These are phyloP conservation scores for Temnopleurus reevesii DNA, from an alignment of 53 echinoderm and acorn worm genomes.

Conservation along the genomic window DNA sequence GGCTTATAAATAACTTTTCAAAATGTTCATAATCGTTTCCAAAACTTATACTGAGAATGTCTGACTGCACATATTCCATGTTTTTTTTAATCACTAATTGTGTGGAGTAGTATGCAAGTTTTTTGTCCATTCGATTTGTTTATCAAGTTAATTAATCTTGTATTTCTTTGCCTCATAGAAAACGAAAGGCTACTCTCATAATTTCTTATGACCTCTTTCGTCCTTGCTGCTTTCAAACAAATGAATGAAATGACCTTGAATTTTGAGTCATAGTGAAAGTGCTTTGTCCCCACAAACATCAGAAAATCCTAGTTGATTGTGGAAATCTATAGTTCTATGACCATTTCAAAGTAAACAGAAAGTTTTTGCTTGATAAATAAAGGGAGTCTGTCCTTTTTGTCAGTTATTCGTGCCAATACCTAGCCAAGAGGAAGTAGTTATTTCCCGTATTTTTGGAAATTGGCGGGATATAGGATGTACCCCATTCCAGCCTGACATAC, in stretches of 20 bases:
- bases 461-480: background rate
- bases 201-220: background rate
- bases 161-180: too few species aligned
- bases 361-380: background rate
- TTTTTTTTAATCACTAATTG: too few species aligned
- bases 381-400: background rate
- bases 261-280: slow-evolving; percentile 9
- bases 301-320: background rate
- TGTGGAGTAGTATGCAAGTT: too few species aligned
- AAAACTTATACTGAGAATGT: too few species aligned
- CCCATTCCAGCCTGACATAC: too few species aligned
- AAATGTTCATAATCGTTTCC: too few species aligned
- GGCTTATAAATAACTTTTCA: too few species aligned
- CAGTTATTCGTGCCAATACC: background rate
- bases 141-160: too few species aligned
- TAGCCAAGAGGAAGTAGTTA: background rate
- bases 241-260: background rate
- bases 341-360: background rate
- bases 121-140: too few species aligned
- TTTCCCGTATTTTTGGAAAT: background rate
- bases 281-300: background rate
- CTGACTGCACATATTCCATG: too few species aligned
- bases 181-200: too few species aligned
- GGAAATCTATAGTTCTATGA: background rate
- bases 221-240: background rate